Evolutionary conservation across 2,797 vertebrate genomes (phyloP).

Genomic region (Myotis findleyi): DNA sequence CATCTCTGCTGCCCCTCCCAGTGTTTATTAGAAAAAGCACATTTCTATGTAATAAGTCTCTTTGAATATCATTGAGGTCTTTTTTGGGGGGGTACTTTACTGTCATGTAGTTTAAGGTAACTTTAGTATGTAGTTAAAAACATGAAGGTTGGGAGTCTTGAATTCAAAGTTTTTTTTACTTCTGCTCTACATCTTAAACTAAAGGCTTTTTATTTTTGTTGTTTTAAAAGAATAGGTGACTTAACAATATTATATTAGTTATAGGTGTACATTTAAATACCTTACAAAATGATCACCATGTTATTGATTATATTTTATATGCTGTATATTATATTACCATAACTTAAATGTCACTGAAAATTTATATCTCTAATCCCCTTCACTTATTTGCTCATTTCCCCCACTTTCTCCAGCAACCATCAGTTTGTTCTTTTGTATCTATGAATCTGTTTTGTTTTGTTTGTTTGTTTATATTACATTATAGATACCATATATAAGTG

Average conservation of each 20-base stretch:
- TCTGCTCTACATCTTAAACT: background rate
- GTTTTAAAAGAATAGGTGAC: background rate
- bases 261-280: background rate
- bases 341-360: background rate
- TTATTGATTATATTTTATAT: background rate
- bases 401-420: background rate
- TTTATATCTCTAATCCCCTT: background rate
- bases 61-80: conserved; percentile 3
- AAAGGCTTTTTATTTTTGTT: conserved; percentile 19
- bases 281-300: background rate
- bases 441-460: background rate
- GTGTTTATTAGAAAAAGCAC: background rate
- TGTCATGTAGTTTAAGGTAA: conserved; percentile 50
- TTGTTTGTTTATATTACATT: background rate
- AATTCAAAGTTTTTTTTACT: conserved; percentile 52
- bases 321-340: background rate
- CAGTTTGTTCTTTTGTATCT: background rate
- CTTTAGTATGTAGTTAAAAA: conserved; percentile 32
- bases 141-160: background rate
- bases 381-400: background rate
- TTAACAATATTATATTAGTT: background rate
- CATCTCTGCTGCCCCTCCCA: background rate
- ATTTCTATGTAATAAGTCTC: background rate
- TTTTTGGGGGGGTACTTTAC: conserved; percentile 39
- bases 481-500: background rate